Conservation (phyloP, 2,797 vertebrate species). For the Hirundo rustica region DNA sequence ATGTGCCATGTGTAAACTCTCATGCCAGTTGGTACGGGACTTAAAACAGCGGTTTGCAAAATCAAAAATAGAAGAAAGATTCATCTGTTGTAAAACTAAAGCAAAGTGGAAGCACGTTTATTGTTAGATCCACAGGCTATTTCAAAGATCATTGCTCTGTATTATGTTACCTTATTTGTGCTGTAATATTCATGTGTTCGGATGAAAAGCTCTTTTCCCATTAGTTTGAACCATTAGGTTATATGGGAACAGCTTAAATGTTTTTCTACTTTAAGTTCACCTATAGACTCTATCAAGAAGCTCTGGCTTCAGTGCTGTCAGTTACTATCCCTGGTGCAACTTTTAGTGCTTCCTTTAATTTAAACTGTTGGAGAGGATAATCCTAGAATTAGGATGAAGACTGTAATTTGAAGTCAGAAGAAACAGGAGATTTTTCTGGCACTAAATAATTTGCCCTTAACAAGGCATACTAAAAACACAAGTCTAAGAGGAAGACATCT, state of each 20-base stretch:
- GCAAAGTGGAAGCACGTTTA: background rate
- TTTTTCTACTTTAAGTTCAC: background rate
- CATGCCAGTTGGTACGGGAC: background rate
- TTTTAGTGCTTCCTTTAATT: conserved; percentile 8
- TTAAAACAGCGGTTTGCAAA: background rate
- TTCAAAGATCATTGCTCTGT: background rate
- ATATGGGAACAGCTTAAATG: background rate
- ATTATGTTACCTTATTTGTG: background rate
- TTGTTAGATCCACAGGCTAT: background rate
- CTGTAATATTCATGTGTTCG: background rate
- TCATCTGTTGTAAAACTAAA: background rate
- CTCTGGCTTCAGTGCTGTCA: background rate
- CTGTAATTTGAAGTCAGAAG: background rate
- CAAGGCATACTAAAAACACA: background rate
- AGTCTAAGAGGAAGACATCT: background rate
- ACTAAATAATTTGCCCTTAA: background rate
- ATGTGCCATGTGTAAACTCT: background rate
- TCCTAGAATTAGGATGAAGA: conserved; percentile 4
- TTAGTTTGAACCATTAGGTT: background rate
- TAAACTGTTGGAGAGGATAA: conserved; percentile 9
- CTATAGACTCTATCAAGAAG: background rate
- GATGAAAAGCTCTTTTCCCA: background rate
- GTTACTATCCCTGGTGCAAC: background rate
- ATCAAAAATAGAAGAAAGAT: background rate
- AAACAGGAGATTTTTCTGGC: background rate